These are phyloP conservation scores for Aegotheles bennettii DNA, from an alignment of 2,113 vertebrate genomes.

Conservation along the genomic window DNA sequence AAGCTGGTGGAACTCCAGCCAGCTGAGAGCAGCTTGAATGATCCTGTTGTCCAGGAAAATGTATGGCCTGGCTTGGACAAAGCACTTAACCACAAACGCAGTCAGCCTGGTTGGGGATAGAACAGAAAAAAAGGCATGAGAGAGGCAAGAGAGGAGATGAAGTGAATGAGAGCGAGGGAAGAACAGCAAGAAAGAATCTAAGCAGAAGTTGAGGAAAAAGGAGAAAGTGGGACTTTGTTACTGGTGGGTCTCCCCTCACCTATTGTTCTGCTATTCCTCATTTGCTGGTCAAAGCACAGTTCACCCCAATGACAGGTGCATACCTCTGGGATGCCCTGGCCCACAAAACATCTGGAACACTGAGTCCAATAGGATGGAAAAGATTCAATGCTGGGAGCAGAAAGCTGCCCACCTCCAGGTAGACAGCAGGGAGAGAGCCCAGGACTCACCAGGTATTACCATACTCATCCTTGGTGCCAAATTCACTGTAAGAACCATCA, in stretches of 20 bases:
- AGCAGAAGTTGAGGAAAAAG: not conserved
- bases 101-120: conserved; percentile 75
- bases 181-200: not conserved
- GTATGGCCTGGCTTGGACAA: conserved; percentile 72
- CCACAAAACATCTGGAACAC: not conserved
- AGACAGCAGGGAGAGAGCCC: not conserved
- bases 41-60: conserved; percentile 73
- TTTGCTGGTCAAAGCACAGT: not conserved
- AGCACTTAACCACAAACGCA: conserved; percentile 87
- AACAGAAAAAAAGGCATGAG: not conserved
- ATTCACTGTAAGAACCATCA: conserved; percentile 87
- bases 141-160: not conserved
- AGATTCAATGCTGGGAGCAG: not conserved
- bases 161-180: not conserved
- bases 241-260: not conserved
- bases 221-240: not conserved
- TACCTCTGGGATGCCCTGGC: not conserved
- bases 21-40: conserved; percentile 70
- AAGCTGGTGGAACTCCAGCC: conserved; percentile 75
- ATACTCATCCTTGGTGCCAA: conserved; percentile 75
- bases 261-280: not conserved
- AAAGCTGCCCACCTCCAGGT: not conserved
- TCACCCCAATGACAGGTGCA: not conserved
- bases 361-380: not conserved
- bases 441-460: conserved; percentile 87